Evolutionary conservation across 1,140 invertebrate genomes (phyloP), one percentile per base, ranked within the genome.

Genomic region (Holotrichia oblita): DNA sequence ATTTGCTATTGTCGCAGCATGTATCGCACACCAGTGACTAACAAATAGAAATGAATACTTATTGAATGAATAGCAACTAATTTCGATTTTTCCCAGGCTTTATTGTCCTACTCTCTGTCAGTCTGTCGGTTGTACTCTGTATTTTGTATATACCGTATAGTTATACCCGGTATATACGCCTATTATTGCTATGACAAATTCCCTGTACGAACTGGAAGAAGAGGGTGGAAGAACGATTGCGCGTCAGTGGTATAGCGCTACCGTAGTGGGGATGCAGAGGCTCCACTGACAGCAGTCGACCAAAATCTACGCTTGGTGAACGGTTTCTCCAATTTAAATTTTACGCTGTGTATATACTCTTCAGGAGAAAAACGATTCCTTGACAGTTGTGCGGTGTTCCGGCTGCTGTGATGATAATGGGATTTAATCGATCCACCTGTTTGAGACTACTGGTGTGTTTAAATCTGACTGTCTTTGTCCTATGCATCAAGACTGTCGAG

Each of bases 161-260:
- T 10, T 48, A 17, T 64, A 64, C 59, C 2, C 9, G 20, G 17
- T 69, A 69, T 34, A 69, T 69, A 34, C 61, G 20, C 61, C 27
- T 69, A 34, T 69, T 69, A 69, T 69, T 69, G 22, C 61, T 24
- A 69, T 69, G 61, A 69, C 61, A 69, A 69, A 69, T 69, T 69
- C 61, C 12, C 61, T 12, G 22, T 69, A 55, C 48, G 48, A 22
- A 27, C 12, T 34, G 61, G 20, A 27, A 69, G 61, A 69, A 69
- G 61, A 69, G 61, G 61, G 61, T 69, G 22, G 61, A 69, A 69
- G 61, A 69, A 69, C 61, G 61, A 69, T 7, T 69, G 61, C 61
- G 61, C 61, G 61, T 20, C 27, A 14, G 27, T 34, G 61, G 61
- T 27, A 69, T 69, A 17, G 61, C 61, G 61, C 61, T 69, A 69